These are phyloP conservation scores for Mamestra brassicae DNA, from an alignment of 2,888 invertebrate species.

Conservation along the genomic window DNA sequence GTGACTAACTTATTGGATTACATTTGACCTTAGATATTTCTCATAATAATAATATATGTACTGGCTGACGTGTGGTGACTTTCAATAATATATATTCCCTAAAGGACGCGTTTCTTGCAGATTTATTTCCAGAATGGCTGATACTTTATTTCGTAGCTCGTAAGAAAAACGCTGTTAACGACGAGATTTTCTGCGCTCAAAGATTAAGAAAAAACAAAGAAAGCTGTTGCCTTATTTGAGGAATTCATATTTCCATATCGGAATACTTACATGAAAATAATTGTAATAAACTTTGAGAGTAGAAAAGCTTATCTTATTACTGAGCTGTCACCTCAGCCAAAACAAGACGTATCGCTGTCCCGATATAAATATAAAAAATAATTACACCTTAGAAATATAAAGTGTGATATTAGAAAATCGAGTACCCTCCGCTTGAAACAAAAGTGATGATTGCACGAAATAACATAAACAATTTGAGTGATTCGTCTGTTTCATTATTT, in stretches of 20 bases:
- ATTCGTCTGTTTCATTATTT: slow-evolving; percentile 13
- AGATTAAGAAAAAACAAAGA: neutral
- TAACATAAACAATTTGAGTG: slow-evolving; percentile 11
- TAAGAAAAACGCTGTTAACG: slow-evolving; percentile 27
- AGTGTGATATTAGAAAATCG: slow-evolving; percentile 83
- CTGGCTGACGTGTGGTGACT: neutral
- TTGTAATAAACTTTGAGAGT: slow-evolving; percentile 35
- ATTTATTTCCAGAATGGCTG: slow-evolving; percentile 33
- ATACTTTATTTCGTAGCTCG: slow-evolving; percentile 41
- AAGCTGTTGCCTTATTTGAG: neutral
- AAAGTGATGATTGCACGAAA: slow-evolving; percentile 22
- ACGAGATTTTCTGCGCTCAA: slow-evolving; percentile 41
- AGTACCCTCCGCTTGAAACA: slow-evolving; percentile 69
- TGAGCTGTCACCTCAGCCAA: slow-evolving; percentile 11
- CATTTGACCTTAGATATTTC: neutral
- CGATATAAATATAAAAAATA: slow-evolving; percentile 62
- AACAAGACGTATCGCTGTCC: slow-evolving; percentile 28
- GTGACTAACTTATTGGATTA: slow-evolving; percentile 8
- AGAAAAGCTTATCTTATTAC: slow-evolving; percentile 31
- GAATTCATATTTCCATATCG: neutral
- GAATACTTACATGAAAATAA: slow-evolving; percentile 3
- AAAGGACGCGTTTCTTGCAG: slow-evolving; percentile 19
- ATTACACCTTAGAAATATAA: slow-evolving; percentile 74
- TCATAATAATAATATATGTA: slow-evolving; percentile 1
- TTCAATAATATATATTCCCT: slow-evolving; percentile 11